Percentiles rank a stretch among this genome's conserved stretches.
Conservation (phyloP, 2,888 invertebrate genomes). For the Ctenicera cuprea region DNA sequence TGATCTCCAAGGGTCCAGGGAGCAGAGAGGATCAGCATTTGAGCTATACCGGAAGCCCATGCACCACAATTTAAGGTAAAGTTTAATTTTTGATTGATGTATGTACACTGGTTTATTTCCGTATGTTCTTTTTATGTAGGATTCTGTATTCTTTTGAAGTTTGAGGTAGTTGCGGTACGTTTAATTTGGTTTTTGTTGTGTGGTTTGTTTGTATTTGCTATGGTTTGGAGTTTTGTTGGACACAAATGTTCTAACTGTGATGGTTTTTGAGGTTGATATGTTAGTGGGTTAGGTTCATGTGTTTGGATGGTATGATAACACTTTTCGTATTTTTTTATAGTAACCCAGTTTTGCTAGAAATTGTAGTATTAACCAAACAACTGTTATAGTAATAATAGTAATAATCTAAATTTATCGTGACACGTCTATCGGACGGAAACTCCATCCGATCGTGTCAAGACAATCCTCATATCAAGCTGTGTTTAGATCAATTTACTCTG, state of each 20-base stretch:
- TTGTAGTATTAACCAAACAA: no score
- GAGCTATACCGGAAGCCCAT: conserved; percentile 94
- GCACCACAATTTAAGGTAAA: conserved; percentile 89
- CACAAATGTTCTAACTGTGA: background rate
- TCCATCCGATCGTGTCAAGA: no score
- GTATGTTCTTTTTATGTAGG: conserved; percentile 60
- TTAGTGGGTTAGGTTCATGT: no score
- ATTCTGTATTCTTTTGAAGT: conserved; percentile 66
- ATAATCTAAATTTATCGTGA: no score
- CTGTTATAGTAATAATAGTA: no score
- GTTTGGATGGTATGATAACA: no score
- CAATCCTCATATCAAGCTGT: no score
- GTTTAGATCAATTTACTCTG: no score
- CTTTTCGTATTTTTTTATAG: no score
- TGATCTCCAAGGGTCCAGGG: conserved; percentile 89
- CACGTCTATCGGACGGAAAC: no score
- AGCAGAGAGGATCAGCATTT: conserved; percentile 95
- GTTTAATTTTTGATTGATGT: conserved; percentile 59
- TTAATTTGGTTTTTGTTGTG: conserved; percentile 43
- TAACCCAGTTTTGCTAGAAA: no score
- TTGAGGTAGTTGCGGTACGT: conserved; percentile 60
- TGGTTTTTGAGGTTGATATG: no score
- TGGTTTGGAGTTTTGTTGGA: background rate
- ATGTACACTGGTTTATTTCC: conserved; percentile 68
- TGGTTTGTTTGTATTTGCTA: conserved; percentile 17